Evolutionary conservation across 2,797 vertebrate genomes (phyloP).

Genomic region (Lepus oiostolus): DNA sequence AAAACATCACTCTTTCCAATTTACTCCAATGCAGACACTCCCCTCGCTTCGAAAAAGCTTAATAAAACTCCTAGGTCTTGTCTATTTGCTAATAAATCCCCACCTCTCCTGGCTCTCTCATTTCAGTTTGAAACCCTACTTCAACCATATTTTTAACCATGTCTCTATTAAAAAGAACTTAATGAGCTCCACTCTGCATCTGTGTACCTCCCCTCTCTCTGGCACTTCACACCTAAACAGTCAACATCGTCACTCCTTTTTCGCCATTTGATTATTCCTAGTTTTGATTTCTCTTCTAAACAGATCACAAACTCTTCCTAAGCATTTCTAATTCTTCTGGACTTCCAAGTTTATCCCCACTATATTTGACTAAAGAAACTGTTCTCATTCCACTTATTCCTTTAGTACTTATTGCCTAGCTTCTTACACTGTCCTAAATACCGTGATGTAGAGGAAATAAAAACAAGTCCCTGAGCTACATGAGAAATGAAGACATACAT

Average conservation of each 20-base stretch:
- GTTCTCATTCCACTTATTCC: conserved; percentile 32
- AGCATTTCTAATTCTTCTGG: conserved; percentile 13
- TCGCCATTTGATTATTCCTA: conserved; percentile 49
- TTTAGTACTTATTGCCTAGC: conserved; percentile 32
- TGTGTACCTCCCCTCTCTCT: neutral
- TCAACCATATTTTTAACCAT: conserved; percentile 38
- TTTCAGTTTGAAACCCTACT: neutral
- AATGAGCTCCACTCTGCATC: neutral
- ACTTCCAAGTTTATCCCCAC: conserved; percentile 18
- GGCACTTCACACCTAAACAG: neutral
- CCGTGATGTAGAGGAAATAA: conserved; percentile 20
- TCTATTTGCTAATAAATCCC: conserved; percentile 32
- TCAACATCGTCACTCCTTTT: conserved; percentile 40
- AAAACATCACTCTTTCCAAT: conserved; percentile 24
- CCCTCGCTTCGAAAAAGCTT: conserved; percentile 27
- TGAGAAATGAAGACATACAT: conserved; percentile 48
- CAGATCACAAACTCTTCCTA: conserved; percentile 23
- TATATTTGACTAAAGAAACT: conserved; percentile 34
- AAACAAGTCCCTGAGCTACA: neutral
- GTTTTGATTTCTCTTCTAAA: conserved; percentile 67
- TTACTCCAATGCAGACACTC: conserved; percentile 37
- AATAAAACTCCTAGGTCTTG: conserved; percentile 60
- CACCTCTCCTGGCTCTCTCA: conserved; percentile 12
- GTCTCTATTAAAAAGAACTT: conserved; percentile 56
- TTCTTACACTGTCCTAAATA: conserved; percentile 22